Conservation (phyloP, 1,140 invertebrate species). For the Hermatobates lingyangjiaoensis region DNA sequence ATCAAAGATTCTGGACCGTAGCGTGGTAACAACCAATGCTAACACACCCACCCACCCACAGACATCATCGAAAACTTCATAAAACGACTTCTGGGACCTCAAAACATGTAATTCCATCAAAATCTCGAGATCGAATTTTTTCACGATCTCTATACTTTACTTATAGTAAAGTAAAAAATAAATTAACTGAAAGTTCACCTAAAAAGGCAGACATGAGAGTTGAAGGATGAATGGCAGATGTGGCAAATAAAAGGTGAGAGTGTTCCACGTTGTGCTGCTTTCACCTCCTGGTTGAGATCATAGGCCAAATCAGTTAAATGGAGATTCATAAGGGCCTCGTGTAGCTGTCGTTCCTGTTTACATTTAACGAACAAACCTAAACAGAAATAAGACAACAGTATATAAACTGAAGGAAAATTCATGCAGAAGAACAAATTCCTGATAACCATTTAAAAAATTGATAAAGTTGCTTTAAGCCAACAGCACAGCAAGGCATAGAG, state of each 20-base stretch:
- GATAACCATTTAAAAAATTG: background rate
- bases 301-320: slow-evolving; percentile 17
- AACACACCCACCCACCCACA: background rate
- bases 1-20: background rate
- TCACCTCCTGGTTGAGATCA: slow-evolving; percentile 13
- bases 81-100: background rate
- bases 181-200: slow-evolving; percentile 8
- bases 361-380: slow-evolving; percentile 21
- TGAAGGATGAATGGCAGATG: slow-evolving; percentile 11
- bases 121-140: no score
- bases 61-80: background rate
- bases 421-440: background rate
- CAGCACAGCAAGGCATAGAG: background rate
- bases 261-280: slow-evolving; percentile 11
- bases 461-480: background rate
- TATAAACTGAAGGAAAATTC: background rate
- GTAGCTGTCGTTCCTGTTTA: slow-evolving; percentile 16
- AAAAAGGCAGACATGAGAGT: slow-evolving; percentile 13
- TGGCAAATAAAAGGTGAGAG: slow-evolving; percentile 13
- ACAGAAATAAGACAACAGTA: background rate
- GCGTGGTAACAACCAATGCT: background rate
- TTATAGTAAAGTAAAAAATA: background rate
- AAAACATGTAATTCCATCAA: background rate
- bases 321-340: slow-evolving; percentile 14
- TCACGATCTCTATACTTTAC: background rate